These are phyloP conservation scores for Sminthurinus aureus DNA, from an alignment of 2,888 invertebrate genomes.

Conservation along the genomic window DNA sequence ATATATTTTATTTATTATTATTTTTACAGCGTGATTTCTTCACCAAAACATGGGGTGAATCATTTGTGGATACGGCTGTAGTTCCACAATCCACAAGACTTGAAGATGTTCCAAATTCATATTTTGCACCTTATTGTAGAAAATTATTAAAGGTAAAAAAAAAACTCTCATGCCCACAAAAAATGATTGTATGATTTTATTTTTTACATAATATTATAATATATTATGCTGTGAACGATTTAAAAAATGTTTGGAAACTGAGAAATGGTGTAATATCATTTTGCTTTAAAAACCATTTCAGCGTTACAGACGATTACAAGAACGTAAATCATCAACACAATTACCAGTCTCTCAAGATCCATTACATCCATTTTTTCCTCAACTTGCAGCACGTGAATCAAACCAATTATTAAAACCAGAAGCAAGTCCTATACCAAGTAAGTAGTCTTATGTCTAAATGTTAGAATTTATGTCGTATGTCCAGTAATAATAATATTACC, in stretches of 20 bases:
- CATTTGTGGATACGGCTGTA: slow-evolving; percentile 81
- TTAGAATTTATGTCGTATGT: too few species aligned
- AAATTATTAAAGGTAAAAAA: slow-evolving; percentile 66
- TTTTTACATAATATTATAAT: neutral
- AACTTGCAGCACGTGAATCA: slow-evolving; percentile 52
- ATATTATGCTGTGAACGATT: neutral
- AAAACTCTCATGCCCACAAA: neutral
- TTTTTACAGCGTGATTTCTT: slow-evolving; percentile 76
- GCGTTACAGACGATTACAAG: slow-evolving; percentile 55
- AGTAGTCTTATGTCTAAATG: too few species aligned
- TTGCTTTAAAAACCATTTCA: slow-evolving; percentile 32
- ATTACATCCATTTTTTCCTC: slow-evolving; percentile 53
- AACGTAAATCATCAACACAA: slow-evolving; percentile 53
- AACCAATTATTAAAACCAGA: slow-evolving; percentile 54
- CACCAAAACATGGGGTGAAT: slow-evolving; percentile 97
- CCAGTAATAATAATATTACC: too few species aligned
- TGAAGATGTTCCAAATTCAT: slow-evolving; percentile 80
- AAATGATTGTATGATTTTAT: neutral
- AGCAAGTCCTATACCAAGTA: slow-evolving; percentile 73
- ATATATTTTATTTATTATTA: neutral
- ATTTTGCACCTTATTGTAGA: slow-evolving; percentile 87
- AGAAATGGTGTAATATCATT: too few species aligned
- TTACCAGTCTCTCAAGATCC: slow-evolving; percentile 47
- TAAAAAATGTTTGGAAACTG: too few species aligned
- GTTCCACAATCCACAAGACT: slow-evolving; percentile 81